Evolutionary conservation across 2,888 invertebrate species (phyloP).

Genomic region (Shargacucullia verbasci): DNA sequence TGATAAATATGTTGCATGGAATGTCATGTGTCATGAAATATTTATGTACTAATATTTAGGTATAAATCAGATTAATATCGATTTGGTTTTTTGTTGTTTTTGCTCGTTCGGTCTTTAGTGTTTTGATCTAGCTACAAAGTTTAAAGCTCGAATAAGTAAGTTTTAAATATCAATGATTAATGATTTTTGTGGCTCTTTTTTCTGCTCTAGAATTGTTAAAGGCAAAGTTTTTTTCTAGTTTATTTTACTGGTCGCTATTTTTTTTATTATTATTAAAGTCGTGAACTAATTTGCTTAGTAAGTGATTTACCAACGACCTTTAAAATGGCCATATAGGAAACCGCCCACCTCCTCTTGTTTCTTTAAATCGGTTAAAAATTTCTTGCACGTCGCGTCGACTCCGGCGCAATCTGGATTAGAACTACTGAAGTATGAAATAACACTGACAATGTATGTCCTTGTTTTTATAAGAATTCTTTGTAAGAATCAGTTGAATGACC

Average conservation of each 20-base stretch:
- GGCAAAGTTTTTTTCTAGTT: background rate
- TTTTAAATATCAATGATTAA: slow-evolving; percentile 3
- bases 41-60: slow-evolving; percentile 27
- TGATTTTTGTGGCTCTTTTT: slow-evolving; percentile 6
- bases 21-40: slow-evolving; percentile 48
- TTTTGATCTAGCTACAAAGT: slow-evolving; percentile 17
- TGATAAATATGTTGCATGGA: slow-evolving; percentile 61
- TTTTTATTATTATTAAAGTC: no score
- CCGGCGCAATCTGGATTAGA: background rate
- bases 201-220: background rate
- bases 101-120: slow-evolving; percentile 20
- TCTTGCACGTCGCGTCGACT: no score
- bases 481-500: slow-evolving; percentile 24
- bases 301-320: no score
- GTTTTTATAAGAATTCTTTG: slow-evolving; percentile 7
- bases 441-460: slow-evolving; percentile 23
- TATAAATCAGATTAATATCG: slow-evolving; percentile 44
- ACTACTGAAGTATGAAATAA: background rate
- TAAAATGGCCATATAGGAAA: no score
- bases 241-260: background rate
- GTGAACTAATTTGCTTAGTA: no score
- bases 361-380: no score
- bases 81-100: slow-evolving; percentile 42
- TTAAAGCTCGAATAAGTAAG: slow-evolving; percentile 5
- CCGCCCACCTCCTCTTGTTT: no score